phyloP scores from a whole-genome alignment of 2,888 invertebrate species.

The Drosophila lutescens region DNA sequence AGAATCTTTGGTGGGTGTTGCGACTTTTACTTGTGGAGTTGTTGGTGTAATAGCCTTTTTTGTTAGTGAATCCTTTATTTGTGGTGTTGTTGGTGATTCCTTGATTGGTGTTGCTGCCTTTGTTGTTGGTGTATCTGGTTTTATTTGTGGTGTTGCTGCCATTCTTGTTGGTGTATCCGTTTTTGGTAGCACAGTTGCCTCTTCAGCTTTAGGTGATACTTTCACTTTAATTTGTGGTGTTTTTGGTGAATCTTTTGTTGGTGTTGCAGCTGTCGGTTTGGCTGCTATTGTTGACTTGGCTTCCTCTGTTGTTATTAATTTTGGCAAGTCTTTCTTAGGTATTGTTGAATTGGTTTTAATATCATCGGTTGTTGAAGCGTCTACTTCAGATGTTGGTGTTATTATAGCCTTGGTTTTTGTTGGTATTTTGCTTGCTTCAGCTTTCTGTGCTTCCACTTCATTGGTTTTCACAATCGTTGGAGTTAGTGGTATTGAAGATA shows the following conservation, averaged over 20 bases:
- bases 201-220: constrained; percentile 2
- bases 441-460: constrained; percentile 1
- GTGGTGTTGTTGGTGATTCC: constrained; percentile 36
- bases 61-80: constrained; percentile 7
- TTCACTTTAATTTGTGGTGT: constrained; percentile 5
- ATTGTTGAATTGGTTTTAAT: constrained; percentile 8
- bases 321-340: constrained; percentile 5
- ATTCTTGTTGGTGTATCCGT: constrained; percentile 1
- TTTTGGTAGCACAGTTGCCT: not conserved
- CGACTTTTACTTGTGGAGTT: constrained; percentile 2
- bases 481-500: constrained; percentile 5
- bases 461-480: constrained; percentile 20
- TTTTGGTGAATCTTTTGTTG: constrained; percentile 21
- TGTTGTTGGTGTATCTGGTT: constrained; percentile 10
- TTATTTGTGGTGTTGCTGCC: not conserved
- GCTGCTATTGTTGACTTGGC: not conserved
- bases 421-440: not conserved
- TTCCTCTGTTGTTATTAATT: constrained; percentile 9
- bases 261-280: constrained; percentile 11
- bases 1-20: constrained; percentile 9
- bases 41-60: constrained; percentile 3
- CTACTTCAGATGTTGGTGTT: constrained; percentile 8
- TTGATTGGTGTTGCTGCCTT: constrained; percentile 23
- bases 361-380: constrained; percentile 9
- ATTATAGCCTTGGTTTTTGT: too few relatives aligned